Percentiles rank a stretch among this genome's conserved stretches.
phyloP scores from a whole-genome alignment of 1,140 invertebrate species.

The Drosophila navojoa region DNA sequence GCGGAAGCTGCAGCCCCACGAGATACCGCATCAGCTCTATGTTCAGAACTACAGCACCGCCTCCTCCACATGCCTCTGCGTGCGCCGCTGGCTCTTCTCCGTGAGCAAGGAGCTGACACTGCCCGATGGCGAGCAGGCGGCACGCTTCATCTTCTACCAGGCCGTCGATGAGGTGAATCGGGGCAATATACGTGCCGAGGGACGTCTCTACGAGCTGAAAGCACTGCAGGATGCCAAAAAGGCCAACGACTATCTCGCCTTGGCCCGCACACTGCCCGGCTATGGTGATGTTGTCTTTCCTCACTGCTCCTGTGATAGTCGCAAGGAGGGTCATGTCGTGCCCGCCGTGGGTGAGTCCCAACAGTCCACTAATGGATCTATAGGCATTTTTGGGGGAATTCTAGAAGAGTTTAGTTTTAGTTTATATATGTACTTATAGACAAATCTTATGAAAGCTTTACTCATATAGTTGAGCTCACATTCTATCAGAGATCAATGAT shows the following conservation, averaged over 20 bases:
- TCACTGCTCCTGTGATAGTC: constrained; percentile 96
- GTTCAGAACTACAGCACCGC: constrained; percentile 99
- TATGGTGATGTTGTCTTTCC: constrained; percentile 97
- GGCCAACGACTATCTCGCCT: constrained; percentile 94
- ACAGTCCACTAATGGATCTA: too few species aligned
- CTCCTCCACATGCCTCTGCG: constrained; percentile 96
- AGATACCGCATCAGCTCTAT: constrained; percentile 98
- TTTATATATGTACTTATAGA: too few species aligned
- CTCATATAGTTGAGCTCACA: too few species aligned
- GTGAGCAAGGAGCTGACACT: constrained; percentile 89
- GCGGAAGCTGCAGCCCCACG: constrained; percentile 95
- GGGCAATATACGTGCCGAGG: constrained; percentile 94
- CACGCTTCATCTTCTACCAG: constrained; percentile 92
- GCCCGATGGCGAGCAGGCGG: constrained; percentile 87
- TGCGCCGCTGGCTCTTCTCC: constrained; percentile 97
- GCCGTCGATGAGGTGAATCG: constrained; percentile 98
- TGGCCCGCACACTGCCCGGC: constrained; percentile 93
- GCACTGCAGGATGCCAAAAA: constrained; percentile 95
- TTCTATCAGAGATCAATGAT: not conserved
- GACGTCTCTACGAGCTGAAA: constrained; percentile 96
- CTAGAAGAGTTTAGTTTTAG: not conserved
- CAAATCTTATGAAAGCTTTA: too few species aligned
- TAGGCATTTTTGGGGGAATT: too few species aligned
- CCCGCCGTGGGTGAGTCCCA: constrained; percentile 87
- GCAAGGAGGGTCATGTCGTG: constrained; percentile 96